Evolutionary conservation across 2,888 invertebrate species (phyloP), one percentile per base, ranked within the genome.

Genomic region (Synanthedon vespiformis): DNA sequence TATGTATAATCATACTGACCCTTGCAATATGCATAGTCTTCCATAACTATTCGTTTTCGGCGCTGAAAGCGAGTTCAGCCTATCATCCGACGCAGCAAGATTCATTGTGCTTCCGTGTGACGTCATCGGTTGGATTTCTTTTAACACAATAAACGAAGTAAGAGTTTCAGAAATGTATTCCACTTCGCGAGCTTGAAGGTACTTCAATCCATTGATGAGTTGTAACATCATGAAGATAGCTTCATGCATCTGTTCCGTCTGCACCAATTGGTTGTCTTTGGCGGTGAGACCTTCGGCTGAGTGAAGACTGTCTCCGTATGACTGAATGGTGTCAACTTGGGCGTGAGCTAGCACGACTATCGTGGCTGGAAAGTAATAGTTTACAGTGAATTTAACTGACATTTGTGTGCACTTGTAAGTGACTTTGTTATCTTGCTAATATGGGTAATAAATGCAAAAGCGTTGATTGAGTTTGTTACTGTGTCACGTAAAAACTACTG

Each of bases 211-310:
- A 61, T 94, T 94, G 27, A 95, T 92, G 55, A 95, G 82, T 67
- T 95, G 95, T 52, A 95, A 85, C 83, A 95, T 89, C 59, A 95
- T 89, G 71, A 95, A 94, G 57, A 92, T 92, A 48, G 93, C 91
- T 61, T 94, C 94, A 77, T 77, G 90, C 64, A 64, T 88, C 75
- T 74, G 89, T 67, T 77, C 90, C 54, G 80, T 89, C 72, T 73
- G 89, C 59, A 74, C 75, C 55, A 80, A 68, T 50, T 81, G 80
- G 62, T 80, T 75, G 34, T 88, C 87, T 52, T 86, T 82, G 0
- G 80, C 72, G 58, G 63, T 64, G 57, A 88, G 70, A 60, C 84
- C 61, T 74, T 89, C 86, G n/a, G 82, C 71, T 16, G 89, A 82
- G 72, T 90, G 91, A 13, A 93, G 81, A 55, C 87, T 78, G 41